Conservation (phyloP, 2,888 invertebrate genomes). For the Andrena chrysosceles region DNA sequence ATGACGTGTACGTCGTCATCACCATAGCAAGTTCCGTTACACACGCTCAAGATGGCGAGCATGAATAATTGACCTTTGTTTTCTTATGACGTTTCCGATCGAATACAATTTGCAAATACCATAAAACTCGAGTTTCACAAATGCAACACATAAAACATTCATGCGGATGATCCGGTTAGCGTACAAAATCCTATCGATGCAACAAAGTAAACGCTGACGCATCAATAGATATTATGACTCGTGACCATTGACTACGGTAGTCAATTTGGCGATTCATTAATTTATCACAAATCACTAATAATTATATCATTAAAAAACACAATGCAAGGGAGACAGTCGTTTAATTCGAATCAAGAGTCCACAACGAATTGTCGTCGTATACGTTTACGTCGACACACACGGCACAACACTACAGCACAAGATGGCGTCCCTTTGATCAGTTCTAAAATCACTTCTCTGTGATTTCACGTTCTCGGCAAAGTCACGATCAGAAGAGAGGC, state of each 20-base stretch:
- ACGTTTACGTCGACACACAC: slow-evolving; percentile 40
- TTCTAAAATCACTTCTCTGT: slow-evolving; percentile 47
- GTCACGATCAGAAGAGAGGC: slow-evolving; percentile 29
- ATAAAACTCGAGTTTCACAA: slow-evolving; percentile 8
- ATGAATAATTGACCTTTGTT: slow-evolving; percentile 58
- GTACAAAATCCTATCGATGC: slow-evolving; percentile 25
- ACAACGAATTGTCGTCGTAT: slow-evolving; percentile 20
- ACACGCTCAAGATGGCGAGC: slow-evolving; percentile 73
- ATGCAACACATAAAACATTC: background rate
- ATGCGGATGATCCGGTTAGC: background rate
- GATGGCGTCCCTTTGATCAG: slow-evolving; percentile 62
- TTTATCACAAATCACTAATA: slow-evolving; percentile 28
- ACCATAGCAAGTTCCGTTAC: slow-evolving; percentile 75
- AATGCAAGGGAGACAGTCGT: slow-evolving; percentile 30
- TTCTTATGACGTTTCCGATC: slow-evolving; percentile 18
- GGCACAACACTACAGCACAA: slow-evolving; percentile 54
- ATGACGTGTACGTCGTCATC: slow-evolving; percentile 70
- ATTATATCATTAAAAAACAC: slow-evolving; percentile 33
- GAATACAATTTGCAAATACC: background rate
- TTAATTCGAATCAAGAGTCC: slow-evolving; percentile 20
- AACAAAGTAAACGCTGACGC: slow-evolving; percentile 48
- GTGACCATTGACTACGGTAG: slow-evolving; percentile 68
- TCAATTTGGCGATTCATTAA: slow-evolving; percentile 55
- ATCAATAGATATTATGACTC: slow-evolving; percentile 57
- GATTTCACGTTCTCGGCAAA: slow-evolving; percentile 22